A percentile compares a stretch with the other conserved stretches of the same genome.
phyloP scores from a whole-genome alignment of 2,113 vertebrate species.

The Toxostoma redivivum region DNA sequence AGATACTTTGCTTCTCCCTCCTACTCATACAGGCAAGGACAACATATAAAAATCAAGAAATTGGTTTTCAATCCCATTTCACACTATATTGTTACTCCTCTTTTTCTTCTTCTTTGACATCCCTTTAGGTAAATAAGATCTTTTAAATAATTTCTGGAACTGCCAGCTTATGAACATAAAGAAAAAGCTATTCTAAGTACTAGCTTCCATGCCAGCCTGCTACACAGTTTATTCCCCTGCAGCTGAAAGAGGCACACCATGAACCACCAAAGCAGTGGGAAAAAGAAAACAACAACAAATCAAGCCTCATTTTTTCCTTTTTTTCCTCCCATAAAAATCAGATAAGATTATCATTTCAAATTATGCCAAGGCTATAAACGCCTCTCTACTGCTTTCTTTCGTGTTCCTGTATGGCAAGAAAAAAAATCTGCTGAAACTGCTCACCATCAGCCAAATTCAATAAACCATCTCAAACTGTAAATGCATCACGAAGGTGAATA shows the following conservation, averaged over 20 bases:
- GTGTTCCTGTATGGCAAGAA: neutral
- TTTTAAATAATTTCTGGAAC: neutral
- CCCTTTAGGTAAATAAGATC: neutral
- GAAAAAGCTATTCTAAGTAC: neutral
- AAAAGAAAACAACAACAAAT: neutral
- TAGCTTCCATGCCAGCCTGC: neutral
- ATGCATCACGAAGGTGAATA: conserved; percentile 65
- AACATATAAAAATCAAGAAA: neutral
- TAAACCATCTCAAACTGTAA: conserved; percentile 55
- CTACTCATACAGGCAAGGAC: neutral
- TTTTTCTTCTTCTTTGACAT: neutral
- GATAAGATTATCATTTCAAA: neutral
- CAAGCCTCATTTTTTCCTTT: neutral
- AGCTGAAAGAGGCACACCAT: neutral
- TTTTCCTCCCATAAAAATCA: neutral
- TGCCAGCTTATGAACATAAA: neutral
- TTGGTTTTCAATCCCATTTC: neutral
- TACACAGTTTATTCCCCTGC: neutral
- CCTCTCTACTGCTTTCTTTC: conserved; percentile 21
- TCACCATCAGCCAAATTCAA: conserved; percentile 58
- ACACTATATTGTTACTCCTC: neutral
- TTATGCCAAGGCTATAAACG: neutral
- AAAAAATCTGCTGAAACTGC: conserved; percentile 57
- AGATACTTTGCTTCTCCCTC: neutral
- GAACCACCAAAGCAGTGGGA: accelerated